Evolutionary conservation across 2,113 vertebrate species (phyloP), one percentile per base, ranked within the genome.

Genomic region (Osmerus eperlanus): DNA sequence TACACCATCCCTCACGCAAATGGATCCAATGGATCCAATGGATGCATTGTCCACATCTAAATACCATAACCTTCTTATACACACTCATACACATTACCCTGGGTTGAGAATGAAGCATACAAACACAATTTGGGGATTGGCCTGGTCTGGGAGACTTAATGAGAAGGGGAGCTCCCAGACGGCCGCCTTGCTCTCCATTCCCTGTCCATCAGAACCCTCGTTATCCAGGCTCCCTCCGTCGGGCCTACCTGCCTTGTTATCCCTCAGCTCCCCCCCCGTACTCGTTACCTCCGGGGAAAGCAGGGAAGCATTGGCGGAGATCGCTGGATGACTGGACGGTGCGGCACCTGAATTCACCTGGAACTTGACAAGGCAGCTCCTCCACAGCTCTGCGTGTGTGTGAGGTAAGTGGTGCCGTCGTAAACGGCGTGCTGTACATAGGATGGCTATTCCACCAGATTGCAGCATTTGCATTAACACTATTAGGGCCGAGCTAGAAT

Each of bases 161-260:
- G 86, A 87, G 86, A 79, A 75, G 71, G 84, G 81, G 29, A 76
- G 79, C 79, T 80, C 56, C 11, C 4, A 78, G 72, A 71, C 80
- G n/a, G 25, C 65, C 18, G 71, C 69, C 9, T 53, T 51, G 65
- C 67, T 75, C 65, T 75, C 82, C 75, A 79, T 73, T 67, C 6
- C 75, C 81, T 85, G 84, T 84, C 88, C 76, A 81, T 86, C 88
- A 84, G 81, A 65, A 67, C 64, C 75, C 88, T 90, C 81, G 66
- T 90, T 89, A 90, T 87, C 82, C 72, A 73, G 18, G 75, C 72
- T 75, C 80, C 77, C 75, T 65, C 73, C 83, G 18, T 72, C 75
- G 67, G 82, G 41, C 7, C 41, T 11, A 69, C 73, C 68, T 56
- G 64, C 79, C 82, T 87, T 87, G 83, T 86, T 88, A 86, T 79